Percentiles rank a stretch among this genome's conserved stretches.
Evolutionary conservation across 2,113 vertebrate genomes (phyloP).

Genomic region (Azemiops feae): DNA sequence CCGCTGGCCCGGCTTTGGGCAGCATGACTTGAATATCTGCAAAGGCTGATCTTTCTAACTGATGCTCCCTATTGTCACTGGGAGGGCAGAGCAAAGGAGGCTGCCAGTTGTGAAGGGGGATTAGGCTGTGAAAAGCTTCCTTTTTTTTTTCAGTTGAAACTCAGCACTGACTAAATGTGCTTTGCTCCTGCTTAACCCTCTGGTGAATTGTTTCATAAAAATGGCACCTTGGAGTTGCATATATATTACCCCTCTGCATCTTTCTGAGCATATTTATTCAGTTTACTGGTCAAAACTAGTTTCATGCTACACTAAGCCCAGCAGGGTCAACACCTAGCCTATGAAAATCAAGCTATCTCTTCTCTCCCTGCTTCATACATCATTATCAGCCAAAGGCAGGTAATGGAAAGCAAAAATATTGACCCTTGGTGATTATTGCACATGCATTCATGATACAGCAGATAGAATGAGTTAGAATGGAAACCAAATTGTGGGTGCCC

Average conservation of each 20-base stretch:
- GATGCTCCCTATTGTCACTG: slow-evolving; percentile 26
- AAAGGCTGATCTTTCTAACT: slow-evolving; percentile 41
- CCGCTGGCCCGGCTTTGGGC: slow-evolving; percentile 18
- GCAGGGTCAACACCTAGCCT: slow-evolving; percentile 67
- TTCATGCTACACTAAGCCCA: slow-evolving; percentile 74
- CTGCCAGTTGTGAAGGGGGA: slow-evolving; percentile 20
- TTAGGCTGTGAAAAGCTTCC: slow-evolving; percentile 44
- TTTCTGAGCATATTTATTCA: slow-evolving; percentile 66
- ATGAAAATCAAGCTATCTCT: slow-evolving; percentile 68
- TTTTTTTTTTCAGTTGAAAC: slow-evolving; percentile 48
- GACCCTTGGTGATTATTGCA: slow-evolving; percentile 45
- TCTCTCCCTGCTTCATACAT: slow-evolving; percentile 60
- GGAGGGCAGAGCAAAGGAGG: slow-evolving; percentile 8
- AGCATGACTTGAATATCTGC: neutral
- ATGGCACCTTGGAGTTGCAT: slow-evolving; percentile 63
- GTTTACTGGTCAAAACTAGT: slow-evolving; percentile 70
- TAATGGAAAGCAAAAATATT: slow-evolving; percentile 53
- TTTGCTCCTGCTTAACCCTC: slow-evolving; percentile 49
- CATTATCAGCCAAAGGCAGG: slow-evolving; percentile 60
- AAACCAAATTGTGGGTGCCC: neutral
- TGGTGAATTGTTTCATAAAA: slow-evolving; percentile 63
- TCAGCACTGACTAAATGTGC: slow-evolving; percentile 47
- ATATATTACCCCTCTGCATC: slow-evolving; percentile 58
- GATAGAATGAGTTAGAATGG: slow-evolving; percentile 21
- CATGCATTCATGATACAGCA: slow-evolving; percentile 7